phyloP scores from a whole-genome alignment of 2,888 invertebrate genomes.

The Margaritifera margaritifera region DNA sequence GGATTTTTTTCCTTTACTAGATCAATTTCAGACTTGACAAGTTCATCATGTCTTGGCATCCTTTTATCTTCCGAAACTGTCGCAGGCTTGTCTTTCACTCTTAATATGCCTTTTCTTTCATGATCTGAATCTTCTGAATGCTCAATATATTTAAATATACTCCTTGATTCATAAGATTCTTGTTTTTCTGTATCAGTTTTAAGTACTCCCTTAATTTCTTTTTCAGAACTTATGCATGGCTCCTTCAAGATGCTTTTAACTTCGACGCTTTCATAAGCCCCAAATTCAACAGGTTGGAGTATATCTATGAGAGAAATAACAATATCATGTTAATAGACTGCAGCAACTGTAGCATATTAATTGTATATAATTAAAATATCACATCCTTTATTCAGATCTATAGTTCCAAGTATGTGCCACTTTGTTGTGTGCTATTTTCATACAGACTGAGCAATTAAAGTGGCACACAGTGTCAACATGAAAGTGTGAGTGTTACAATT shows the following conservation, averaged over 20 bases:
- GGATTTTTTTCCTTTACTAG: background rate
- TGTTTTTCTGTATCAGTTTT: constrained; percentile 14
- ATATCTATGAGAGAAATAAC: constrained; percentile 9
- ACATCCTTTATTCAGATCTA: background rate
- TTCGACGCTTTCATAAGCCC: constrained; percentile 5
- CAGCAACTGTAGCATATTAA: background rate
- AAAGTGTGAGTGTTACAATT: too few species aligned
- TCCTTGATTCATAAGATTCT: background rate
- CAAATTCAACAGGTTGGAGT: constrained; percentile 10
- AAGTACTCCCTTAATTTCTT: constrained; percentile 10
- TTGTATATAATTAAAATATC: background rate
- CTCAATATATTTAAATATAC: constrained; percentile 5
- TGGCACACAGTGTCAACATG: too few species aligned
- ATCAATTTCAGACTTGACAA: background rate
- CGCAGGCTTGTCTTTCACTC: constrained; percentile 14
- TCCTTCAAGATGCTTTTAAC: constrained; percentile 11
- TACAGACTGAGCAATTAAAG: too few species aligned
- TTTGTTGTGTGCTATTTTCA: too few species aligned
- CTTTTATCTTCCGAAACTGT: background rate
- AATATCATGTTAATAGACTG: background rate
- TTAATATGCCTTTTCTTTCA: constrained; percentile 38
- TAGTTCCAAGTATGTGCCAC: too few species aligned
- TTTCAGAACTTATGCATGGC: background rate
- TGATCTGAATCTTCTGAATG: constrained; percentile 8
- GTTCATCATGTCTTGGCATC: too few species aligned